A percentile compares a stretch with the other conserved stretches of the same genome.
phyloP scores from a whole-genome alignment of 2,113 vertebrate species.

The Prinia subflava region DNA sequence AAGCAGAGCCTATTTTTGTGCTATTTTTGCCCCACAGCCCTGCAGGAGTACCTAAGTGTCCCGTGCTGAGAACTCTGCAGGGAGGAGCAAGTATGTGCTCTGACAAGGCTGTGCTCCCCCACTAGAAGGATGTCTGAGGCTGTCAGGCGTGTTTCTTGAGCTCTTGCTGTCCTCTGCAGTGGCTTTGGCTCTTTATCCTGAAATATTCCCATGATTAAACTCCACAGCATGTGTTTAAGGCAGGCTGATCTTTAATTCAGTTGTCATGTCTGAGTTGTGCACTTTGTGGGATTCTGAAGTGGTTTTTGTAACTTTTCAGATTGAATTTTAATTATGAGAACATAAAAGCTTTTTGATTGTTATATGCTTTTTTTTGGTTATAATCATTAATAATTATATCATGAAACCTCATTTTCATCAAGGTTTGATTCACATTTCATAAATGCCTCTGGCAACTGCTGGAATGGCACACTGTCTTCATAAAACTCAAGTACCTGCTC shows the following conservation, averaged over 20 bases:
- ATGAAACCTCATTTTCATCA: conserved; percentile 25
- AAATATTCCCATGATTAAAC: background rate
- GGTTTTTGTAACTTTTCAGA: background rate
- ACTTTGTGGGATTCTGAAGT: conserved; percentile 25
- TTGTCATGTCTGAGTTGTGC: background rate
- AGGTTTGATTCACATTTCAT: background rate
- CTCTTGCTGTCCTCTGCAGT: background rate
- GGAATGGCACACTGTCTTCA: background rate
- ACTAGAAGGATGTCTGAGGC: background rate
- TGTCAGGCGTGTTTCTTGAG: fast-evolving
- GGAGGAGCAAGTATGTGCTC: background rate
- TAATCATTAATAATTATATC: conserved; percentile 8
- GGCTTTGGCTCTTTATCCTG: background rate
- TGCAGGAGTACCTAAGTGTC: background rate
- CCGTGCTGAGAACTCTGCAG: background rate
- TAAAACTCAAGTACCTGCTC: background rate
- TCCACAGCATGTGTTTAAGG: background rate
- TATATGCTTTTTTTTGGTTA: background rate
- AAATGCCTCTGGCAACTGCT: background rate
- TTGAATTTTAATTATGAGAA: conserved; percentile 9
- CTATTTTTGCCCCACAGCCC: background rate
- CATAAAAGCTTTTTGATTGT: conserved; percentile 32
- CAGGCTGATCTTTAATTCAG: background rate
- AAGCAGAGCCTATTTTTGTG: background rate
- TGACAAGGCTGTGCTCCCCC: background rate